phyloP scores from a whole-genome alignment of 2,888 invertebrate species.

The Orthosia incerta region DNA sequence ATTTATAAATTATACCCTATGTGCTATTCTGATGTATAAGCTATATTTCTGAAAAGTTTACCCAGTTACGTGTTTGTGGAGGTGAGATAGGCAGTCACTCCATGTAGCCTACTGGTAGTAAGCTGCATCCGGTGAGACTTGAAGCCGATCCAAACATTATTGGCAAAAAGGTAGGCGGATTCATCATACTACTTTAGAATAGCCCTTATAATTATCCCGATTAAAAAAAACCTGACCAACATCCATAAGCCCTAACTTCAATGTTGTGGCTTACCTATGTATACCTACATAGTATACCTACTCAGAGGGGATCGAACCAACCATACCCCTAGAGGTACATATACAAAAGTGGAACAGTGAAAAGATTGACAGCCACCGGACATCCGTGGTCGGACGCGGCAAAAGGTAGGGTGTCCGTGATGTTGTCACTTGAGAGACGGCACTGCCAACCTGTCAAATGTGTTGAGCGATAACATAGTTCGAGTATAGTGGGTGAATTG shows the following conservation, averaged over 20 bases:
- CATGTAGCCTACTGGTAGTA: too few species aligned
- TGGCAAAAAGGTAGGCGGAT: too few species aligned
- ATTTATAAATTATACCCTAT: too few species aligned
- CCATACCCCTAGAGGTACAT: constrained; percentile 30
- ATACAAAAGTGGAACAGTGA: constrained; percentile 66
- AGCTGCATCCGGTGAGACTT: too few species aligned
- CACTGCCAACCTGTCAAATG: constrained; percentile 34
- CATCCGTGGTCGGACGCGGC: constrained; percentile 69
- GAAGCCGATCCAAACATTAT: too few species aligned
- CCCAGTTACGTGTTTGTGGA: too few species aligned
- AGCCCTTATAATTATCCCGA: too few species aligned
- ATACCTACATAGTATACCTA: neutral
- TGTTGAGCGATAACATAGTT: constrained; percentile 39
- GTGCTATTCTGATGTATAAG: too few species aligned
- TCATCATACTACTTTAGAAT: too few species aligned
- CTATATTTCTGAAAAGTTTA: too few species aligned
- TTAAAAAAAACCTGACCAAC: neutral
- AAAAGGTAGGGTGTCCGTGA: constrained; percentile 69
- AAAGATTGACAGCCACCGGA: constrained; percentile 77
- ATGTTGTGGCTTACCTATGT: neutral
- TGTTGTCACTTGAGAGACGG: constrained; percentile 46
- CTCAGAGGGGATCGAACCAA: constrained; percentile 43
- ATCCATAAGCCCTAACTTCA: neutral
- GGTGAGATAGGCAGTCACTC: too few species aligned
- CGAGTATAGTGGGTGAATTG: constrained; percentile 2